Base-by-base conservation (phyloP, 2,113 vertebrate genomes). In the Phoxinus phoxinus region DNA sequence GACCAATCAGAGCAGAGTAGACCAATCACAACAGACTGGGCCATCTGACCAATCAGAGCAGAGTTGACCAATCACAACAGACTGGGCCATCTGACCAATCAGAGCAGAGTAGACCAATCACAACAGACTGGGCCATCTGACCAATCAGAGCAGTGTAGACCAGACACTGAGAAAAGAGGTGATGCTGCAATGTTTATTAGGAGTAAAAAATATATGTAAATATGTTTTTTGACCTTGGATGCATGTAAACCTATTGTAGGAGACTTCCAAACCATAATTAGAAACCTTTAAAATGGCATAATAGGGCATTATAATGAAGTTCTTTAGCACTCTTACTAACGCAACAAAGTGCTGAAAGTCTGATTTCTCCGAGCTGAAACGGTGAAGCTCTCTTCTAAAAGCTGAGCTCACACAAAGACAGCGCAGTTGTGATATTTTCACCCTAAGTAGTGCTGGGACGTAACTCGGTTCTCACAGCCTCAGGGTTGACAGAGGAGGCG, bases 391-490 rank as follows among this genome's bases (percentile, higher is more conserved):
- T 56, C 48, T 51, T 51, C 15, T 51, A 17, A 15, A 51, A 51
- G 53, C 53, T 46, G 71, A 73, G 71, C 41, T 44, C 30, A 19
- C 67, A 8, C 32, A 12, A 72, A 72, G 5, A 72, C 72, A 1
- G 19, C 5, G 17, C 73, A 53, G 59, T 51, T 13, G 44, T 67
- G n/a, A 81, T 48, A 12, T 81, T 59, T 10, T 30, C n/a, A 61
- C 77, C 7, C 27, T 79, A 59, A 63, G 59, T 32, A 65, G 78
- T 79, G 32, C 63, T 58, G 15, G 35, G 46, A 51, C 44, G 58
- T 86, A 59, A 67, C 30, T 86, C 46, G 41, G 41, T 41, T 41
- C 41, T 21, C 75, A 86, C 84, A 37, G 86, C 88, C 88, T 84
- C 75, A 77, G 77, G 88, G 81, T 21, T 84, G 84, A 53, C 78